Conservation (phyloP, 2,113 vertebrate genomes). For the Larimichthys crocea region DNA sequence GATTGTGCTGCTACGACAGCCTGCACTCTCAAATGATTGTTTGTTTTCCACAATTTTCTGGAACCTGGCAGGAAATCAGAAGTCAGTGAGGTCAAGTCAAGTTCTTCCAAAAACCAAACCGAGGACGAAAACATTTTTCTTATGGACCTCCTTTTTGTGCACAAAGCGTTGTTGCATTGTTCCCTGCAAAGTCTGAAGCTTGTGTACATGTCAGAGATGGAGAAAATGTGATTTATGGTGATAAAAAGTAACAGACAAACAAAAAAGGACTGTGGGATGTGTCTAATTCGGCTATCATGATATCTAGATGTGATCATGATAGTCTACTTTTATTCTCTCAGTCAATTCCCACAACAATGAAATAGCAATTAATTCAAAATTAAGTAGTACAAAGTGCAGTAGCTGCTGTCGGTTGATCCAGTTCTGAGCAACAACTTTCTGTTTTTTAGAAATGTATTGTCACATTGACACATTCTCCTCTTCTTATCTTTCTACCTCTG, state of each 20-base stretch:
- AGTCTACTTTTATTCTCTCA: neutral
- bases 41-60: neutral
- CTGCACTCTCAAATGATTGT: neutral
- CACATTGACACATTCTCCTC: neutral
- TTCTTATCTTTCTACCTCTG: conserved; percentile 23
- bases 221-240: neutral
- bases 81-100: neutral
- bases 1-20: conserved; percentile 3
- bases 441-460: neutral
- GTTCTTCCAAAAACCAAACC: neutral
- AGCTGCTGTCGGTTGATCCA: neutral
- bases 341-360: neutral
- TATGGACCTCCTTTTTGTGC: neutral
- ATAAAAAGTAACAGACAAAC: neutral
- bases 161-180: neutral
- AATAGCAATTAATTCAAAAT: neutral
- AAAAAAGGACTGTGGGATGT: neutral
- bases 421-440: too few species aligned
- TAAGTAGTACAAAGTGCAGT: neutral
- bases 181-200: neutral
- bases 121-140: neutral
- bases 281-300: neutral
- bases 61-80: neutral
- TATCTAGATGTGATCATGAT: too few species aligned
- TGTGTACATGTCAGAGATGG: neutral